Evolutionary conservation across 2,113 vertebrate species (phyloP).

Genomic region (Jacana jacana): DNA sequence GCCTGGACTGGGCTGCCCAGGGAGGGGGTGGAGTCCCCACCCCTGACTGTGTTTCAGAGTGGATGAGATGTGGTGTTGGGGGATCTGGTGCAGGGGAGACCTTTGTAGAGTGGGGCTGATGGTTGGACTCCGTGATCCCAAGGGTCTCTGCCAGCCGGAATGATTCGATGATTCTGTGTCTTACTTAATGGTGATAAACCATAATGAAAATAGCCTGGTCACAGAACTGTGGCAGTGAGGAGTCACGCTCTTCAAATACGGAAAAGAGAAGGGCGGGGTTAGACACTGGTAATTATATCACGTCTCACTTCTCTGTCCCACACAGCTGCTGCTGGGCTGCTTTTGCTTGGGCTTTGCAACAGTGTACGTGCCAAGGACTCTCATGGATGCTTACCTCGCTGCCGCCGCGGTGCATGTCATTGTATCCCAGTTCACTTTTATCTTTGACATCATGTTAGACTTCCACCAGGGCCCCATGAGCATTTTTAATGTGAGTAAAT

Average conservation of each 20-base stretch:
- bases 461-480: constrained; percentile 47
- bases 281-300: background rate
- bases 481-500: constrained; percentile 70
- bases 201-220: background rate
- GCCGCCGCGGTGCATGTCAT: constrained; percentile 49
- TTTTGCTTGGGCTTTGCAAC: constrained; percentile 60
- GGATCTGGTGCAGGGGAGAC: too few species aligned
- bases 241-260: background rate
- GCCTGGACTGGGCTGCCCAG: too few species aligned
- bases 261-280: background rate
- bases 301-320: background rate
- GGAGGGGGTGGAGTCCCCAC: too few species aligned
- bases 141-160: too few species aligned
- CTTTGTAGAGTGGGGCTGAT: too few species aligned
- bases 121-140: too few species aligned
- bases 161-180: too few species aligned
- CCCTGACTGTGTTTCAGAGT: too few species aligned
- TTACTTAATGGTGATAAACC: background rate
- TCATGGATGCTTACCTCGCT: constrained; percentile 55
- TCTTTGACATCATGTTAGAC: constrained; percentile 54
- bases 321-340: constrained; percentile 51
- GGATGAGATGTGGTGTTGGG: too few species aligned
- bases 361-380: constrained; percentile 39
- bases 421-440: constrained; percentile 55
- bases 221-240: background rate